Conservation (phyloP, 2,888 invertebrate species). For the Axea sp. region DNA sequence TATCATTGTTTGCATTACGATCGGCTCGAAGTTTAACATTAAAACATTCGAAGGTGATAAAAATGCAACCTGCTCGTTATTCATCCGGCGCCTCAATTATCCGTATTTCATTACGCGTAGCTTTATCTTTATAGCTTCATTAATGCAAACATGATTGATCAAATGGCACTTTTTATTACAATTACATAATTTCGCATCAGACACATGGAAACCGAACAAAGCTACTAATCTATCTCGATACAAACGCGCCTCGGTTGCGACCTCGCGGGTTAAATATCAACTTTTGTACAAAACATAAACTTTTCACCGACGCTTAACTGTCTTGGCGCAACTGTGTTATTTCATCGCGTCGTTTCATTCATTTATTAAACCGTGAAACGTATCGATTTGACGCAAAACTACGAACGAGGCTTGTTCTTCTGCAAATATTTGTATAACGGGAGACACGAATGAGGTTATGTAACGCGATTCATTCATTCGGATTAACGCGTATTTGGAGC, state of each 20-base stretch:
- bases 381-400: slow-evolving; percentile 23
- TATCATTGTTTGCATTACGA: too few relatives aligned
- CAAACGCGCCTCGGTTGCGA: neutral
- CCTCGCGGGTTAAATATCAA: neutral
- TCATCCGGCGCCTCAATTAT: slow-evolving; percentile 25
- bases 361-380: slow-evolving; percentile 21
- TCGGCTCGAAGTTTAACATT: neutral
- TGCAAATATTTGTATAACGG: slow-evolving; percentile 33
- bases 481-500: too few relatives aligned
- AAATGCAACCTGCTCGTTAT: slow-evolving; percentile 19
- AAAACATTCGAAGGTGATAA: slow-evolving; percentile 21
- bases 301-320: slow-evolving; percentile 23
- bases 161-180: slow-evolving; percentile 13
- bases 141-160: slow-evolving; percentile 46
- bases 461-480: slow-evolving; percentile 42
- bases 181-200: slow-evolving; percentile 34
- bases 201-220: slow-evolving; percentile 7
- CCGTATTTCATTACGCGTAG: slow-evolving; percentile 12
- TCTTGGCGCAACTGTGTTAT: slow-evolving; percentile 21
- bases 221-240: slow-evolving; percentile 3
- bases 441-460: slow-evolving; percentile 21
- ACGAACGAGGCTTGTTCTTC: slow-evolving; percentile 9
- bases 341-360: slow-evolving; percentile 15
- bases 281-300: too few relatives aligned
- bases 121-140: slow-evolving; percentile 40